These are phyloP conservation scores for Varanus salvator DNA, from an alignment of 2,113 vertebrate species.

Conservation along the genomic window DNA sequence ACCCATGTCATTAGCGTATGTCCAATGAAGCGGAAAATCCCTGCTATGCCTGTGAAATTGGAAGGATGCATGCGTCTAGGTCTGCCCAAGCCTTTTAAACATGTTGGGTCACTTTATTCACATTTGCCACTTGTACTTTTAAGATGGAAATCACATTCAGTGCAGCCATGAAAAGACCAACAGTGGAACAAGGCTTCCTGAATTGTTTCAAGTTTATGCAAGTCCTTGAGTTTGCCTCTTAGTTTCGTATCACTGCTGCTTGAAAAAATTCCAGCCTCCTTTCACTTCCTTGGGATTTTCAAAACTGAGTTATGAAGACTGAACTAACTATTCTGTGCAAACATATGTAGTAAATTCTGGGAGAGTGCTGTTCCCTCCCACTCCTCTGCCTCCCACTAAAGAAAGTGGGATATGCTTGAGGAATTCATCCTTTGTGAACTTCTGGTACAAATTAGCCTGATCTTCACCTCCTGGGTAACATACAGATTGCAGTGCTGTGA, in stretches of 20 bases:
- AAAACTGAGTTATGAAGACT: not conserved
- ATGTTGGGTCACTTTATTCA: not conserved
- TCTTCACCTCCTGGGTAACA: not conserved
- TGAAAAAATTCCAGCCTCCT: not conserved
- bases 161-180: not conserved
- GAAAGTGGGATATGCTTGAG: not conserved
- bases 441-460: not conserved
- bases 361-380: not conserved
- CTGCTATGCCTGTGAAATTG: not conserved
- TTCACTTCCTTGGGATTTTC: not conserved
- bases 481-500: not conserved
- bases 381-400: not conserved
- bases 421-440: not conserved
- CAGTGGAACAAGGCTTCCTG: not conserved
- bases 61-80: not conserved
- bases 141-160: not conserved
- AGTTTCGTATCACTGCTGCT: not conserved
- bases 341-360: not conserved
- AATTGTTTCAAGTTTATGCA: not conserved
- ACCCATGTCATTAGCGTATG: not conserved
- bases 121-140: not conserved
- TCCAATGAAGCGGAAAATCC: not conserved
- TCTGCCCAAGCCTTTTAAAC: not conserved
- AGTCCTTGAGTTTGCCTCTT: not conserved
- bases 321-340: not conserved